Base-by-base conservation (phyloP, 2,888 invertebrate genomes). In the Heteromurus nitidus region DNA sequence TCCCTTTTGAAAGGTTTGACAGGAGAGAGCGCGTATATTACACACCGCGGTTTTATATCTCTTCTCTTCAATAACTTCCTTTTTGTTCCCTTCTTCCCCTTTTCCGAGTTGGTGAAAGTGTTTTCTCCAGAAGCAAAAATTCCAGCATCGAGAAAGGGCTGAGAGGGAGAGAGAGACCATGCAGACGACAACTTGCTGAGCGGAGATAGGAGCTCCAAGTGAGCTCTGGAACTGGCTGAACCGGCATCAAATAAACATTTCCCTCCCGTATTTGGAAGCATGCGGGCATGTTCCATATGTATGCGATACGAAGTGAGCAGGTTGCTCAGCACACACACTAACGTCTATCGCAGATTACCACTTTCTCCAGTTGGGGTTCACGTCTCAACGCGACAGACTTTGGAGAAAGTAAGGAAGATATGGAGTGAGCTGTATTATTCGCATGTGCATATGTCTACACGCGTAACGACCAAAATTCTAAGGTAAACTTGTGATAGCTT, bases 181-280 rank as follows among this genome's bases (percentile, higher is more conserved):
- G 64, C 44, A 20, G 24, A 26, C 31, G 73, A 80, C 73, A 80
- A 80, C 80, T 80, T 73, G 80, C 80, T 80, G 80, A 80, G 80
- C 80, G 72, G 80, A 80, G 60, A 65, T 67, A 67, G 73, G 28
- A 73, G 73, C 80, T 80, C 80, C 58, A 60, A 80, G 73, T 80
- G 80, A 80, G 80, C 80, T 65, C 73, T 60, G 72, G 67, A 80
- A 50, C 73, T 67, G 73, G 30, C 36, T 80, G 80, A 67, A 80
- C 80, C 80, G 80, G 80, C 72, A 70, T 79, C 79, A 79, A 79
- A 79, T 79, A 77, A 77, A 60, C 77, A 79, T 79, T 69, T 79
- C 53, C 69, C 77, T 77, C 53, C 31, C 24, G 42, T 42, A 67
- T 75, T 67, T 67, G 77, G 26, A 77, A 70, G 64, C 77, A 79